Evolutionary conservation across 35 echinoderm and acorn worm genomes (phyloP).

Genomic region (Ptychodera flava): DNA sequence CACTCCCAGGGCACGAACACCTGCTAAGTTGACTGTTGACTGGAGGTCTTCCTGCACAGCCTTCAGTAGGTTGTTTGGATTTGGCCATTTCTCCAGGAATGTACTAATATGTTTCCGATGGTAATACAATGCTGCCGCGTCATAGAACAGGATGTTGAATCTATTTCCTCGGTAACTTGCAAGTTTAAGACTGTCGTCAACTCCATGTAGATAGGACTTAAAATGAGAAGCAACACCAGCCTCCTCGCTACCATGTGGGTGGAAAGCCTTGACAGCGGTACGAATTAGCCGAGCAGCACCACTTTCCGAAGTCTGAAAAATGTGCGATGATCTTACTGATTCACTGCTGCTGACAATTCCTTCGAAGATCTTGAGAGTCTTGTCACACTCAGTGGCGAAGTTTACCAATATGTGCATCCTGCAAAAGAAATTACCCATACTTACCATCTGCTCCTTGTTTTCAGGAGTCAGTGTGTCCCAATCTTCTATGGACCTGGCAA

Average conservation of each 20-base stretch:
- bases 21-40: slow-evolving; percentile 35
- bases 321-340: too few species aligned
- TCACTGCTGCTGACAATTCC: slow-evolving; percentile 23
- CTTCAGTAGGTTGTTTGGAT: slow-evolving; percentile 46
- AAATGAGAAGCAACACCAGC: slow-evolving; percentile 33
- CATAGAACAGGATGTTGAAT: slow-evolving; percentile 30
- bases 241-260: slow-evolving; percentile 46
- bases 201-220: not conserved
- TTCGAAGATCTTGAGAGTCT: slow-evolving; percentile 41
- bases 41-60: slow-evolving; percentile 38
- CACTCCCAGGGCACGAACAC: slow-evolving; percentile 21
- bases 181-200: not conserved
- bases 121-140: slow-evolving; percentile 28
- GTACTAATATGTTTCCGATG: slow-evolving; percentile 22
- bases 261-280: slow-evolving; percentile 40
- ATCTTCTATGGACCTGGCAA: slow-evolving; percentile 3
- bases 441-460: too few species aligned
- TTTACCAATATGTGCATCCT: slow-evolving; percentile 30
- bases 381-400: slow-evolving; percentile 46
- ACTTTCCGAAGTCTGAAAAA: too few species aligned
- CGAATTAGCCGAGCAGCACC: slow-evolving; percentile 31
- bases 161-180: not conserved
- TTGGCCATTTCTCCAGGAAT: slow-evolving; percentile 19
- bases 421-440: slow-evolving; percentile 12
- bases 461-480: not conserved